Evolutionary conservation across 2,113 vertebrate species (phyloP), one percentile per base, ranked within the genome.

Genomic region (Todiramphus saurophagus): DNA sequence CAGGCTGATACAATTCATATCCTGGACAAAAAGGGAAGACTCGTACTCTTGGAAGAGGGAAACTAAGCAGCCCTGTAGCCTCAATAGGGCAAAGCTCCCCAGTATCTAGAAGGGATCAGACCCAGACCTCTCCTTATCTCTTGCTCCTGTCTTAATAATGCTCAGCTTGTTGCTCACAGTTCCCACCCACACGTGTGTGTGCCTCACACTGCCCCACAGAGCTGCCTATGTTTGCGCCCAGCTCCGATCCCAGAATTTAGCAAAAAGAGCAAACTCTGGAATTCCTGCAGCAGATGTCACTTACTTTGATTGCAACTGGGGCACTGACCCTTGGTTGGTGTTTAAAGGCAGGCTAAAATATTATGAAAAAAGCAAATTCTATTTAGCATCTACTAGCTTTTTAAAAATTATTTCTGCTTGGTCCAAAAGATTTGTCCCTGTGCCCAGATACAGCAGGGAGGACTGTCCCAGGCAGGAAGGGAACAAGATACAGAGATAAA

Each of bases 371-470:
- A 66, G 31, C 27, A 87, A 81, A 50, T 70, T 43, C n/a, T 33
- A 77, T 46, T 94, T 72, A 75, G n/a, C 24, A 75, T 89, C 46
- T 37, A 79, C 51, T 74, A 95, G 60, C 58, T 87, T 89, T 68
- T 35, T n/a, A 82, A 92, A 93, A 90, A 75, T 1, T 7, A 69
- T 21, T 55, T 90, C 83, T 68, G 56, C 77, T 92, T 95, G 93
- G 79, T 96, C 95, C 87, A 58, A 58, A 92, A 89, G 27, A 53
- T 86, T 58, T 94, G 46, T 67, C 63, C 58, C 69, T n/a, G 53
- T 37, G 28, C 80, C 73, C 80, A 82, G 79, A 64, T 13, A 41
- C 27, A 83, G 50, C 66, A 83, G 25, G 55, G 46, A 90, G 31
- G 68, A 25, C 48, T 60, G 62, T 41, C 59, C 79, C 60, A 77